These are phyloP conservation scores for Palythoa heliodiscus DNA, from an alignment of 92 coral and sea anemone species.

Conservation along the genomic window DNA sequence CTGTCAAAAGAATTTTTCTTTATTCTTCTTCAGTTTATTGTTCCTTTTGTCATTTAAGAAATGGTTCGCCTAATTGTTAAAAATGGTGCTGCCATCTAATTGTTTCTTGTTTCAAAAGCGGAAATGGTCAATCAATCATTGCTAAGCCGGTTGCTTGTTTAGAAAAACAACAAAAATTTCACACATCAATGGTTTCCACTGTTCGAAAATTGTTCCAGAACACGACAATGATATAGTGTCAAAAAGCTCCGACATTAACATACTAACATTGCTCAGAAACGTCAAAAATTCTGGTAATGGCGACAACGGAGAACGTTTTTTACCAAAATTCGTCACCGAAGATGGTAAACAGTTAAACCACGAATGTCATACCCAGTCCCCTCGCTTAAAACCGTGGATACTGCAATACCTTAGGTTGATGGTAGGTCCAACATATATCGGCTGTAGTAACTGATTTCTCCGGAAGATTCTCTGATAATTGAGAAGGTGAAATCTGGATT, in stretches of 20 bases:
- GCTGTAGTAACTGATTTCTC: neutral
- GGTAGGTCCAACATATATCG: conserved; percentile 7
- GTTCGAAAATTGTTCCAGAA: neutral
- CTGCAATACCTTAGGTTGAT: neutral
- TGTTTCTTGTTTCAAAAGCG: neutral
- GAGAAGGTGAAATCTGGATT: neutral
- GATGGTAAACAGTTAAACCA: neutral
- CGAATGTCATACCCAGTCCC: conserved; percentile 1
- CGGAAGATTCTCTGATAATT: neutral
- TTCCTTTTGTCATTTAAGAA: neutral
- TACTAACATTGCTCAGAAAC: neutral
- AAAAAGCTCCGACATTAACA: neutral
- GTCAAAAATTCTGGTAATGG: neutral
- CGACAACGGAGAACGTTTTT: neutral
- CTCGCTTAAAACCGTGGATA: neutral
- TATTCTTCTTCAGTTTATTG: neutral
- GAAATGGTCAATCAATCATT: neutral
- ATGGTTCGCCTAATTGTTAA: neutral
- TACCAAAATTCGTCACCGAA: neutral
- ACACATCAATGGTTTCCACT: neutral
- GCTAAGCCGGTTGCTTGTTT: neutral
- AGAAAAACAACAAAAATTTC: neutral
- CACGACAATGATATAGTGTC: neutral
- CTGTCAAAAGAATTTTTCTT: neutral
- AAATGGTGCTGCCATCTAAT: neutral